Conservation (phyloP, 2,113 vertebrate species). For the Myocastor coypus region DNA sequence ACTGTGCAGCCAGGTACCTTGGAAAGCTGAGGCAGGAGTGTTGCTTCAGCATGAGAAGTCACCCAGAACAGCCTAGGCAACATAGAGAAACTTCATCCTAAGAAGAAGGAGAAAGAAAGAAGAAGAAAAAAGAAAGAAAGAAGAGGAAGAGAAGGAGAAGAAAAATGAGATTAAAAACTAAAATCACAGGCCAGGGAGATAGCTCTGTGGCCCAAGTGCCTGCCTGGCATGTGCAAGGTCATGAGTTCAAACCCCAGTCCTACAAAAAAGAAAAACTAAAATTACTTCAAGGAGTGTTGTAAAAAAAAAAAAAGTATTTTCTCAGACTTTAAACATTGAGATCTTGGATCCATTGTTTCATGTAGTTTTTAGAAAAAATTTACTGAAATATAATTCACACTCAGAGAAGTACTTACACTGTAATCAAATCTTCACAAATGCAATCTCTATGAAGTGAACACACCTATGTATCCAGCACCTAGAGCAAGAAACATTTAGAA, state of each 20-base stretch:
- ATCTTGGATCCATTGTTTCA: neutral
- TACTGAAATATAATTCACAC: neutral
- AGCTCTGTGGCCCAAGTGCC: no score
- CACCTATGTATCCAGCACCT: neutral
- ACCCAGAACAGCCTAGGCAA: neutral
- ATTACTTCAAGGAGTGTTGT: neutral
- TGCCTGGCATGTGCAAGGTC: no score
- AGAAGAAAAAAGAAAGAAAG: no score
- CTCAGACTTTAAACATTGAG: neutral
- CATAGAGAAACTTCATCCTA: neutral
- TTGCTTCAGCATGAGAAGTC: neutral
- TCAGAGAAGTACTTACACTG: neutral
- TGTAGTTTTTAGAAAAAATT: neutral
- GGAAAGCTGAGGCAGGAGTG: neutral
- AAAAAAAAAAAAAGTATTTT: conserved; percentile 1
- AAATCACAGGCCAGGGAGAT: no score
- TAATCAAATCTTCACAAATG: neutral
- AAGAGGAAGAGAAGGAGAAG: no score
- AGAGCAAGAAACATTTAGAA: conserved; percentile 15
- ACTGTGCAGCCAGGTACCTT: neutral
- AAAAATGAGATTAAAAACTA: neutral
- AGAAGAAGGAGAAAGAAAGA: neutral
- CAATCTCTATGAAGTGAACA: neutral
- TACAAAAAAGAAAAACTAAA: neutral
- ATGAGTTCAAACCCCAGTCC: no score